Evolutionary conservation across 2,113 vertebrate genomes (phyloP).

Genomic region (Stictonetta naevosa): DNA sequence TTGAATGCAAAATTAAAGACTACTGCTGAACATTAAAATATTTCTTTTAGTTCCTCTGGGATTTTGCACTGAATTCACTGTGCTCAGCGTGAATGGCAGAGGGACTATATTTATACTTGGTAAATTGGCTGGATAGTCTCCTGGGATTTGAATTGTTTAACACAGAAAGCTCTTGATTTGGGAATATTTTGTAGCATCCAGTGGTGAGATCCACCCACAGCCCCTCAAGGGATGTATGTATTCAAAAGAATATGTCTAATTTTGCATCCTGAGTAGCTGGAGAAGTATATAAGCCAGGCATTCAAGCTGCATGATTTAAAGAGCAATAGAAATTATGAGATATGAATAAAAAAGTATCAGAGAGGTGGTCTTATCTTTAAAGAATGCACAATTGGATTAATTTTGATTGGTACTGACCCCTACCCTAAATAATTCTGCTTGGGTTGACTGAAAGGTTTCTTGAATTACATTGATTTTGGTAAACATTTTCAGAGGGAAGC

Average conservation of each 20-base stretch:
- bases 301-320: conserved; percentile 15
- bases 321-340: neutral
- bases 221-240: conserved; percentile 38
- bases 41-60: conserved; percentile 36
- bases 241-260: conserved; percentile 56
- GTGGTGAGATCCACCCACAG: conserved; percentile 49
- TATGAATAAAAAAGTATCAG: neutral
- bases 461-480: neutral
- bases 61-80: conserved; percentile 23
- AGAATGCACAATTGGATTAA: neutral
- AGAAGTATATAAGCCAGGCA: conserved; percentile 6
- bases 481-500: neutral
- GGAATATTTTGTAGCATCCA: conserved; percentile 61
- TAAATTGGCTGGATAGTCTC: conserved; percentile 62
- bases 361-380: neutral
- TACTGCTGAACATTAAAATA: conserved; percentile 51
- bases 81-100: conserved; percentile 26
- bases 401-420: neutral
- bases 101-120: conserved; percentile 64
- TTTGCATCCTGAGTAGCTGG: conserved; percentile 26
- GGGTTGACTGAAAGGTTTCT: neutral
- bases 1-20: conserved; percentile 62
- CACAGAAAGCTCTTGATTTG: conserved; percentile 69
- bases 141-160: conserved; percentile 68
- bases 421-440: neutral